A percentile compares a stretch with the other conserved stretches of the same genome.
phyloP scores from a whole-genome alignment of 1,140 invertebrate species.

The Meloidogyne floridensis region DNA sequence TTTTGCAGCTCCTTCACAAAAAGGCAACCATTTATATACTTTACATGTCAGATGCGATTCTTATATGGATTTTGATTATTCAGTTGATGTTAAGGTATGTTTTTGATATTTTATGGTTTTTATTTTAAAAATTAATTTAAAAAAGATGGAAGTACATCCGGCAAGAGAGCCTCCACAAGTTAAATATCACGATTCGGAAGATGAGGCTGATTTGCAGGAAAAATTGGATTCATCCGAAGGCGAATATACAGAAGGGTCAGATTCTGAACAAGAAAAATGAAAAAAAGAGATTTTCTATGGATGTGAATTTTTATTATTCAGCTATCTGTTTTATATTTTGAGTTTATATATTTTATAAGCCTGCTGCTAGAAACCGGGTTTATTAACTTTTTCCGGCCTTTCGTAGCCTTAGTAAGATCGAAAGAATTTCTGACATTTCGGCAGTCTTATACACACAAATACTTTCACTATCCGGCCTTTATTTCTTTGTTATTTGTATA shows the following conservation, averaged over 20 bases:
- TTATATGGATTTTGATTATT: constrained; percentile 73
- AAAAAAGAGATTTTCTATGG: not conserved
- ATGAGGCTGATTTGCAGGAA: constrained; percentile 47
- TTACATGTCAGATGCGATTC: constrained; percentile 92
- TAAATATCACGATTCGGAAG: constrained; percentile 54
- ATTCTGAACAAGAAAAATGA: constrained; percentile 42
- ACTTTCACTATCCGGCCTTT: not conserved
- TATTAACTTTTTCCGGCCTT: too few species aligned
- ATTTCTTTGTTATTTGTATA: not conserved
- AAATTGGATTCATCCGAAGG: constrained; percentile 33
- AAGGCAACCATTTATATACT: constrained; percentile 87
- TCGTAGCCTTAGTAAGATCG: too few species aligned
- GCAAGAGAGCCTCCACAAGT: constrained; percentile 46
- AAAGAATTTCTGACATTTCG: too few species aligned
- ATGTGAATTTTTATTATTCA: not conserved
- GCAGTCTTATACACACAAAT: too few species aligned
- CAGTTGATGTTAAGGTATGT: constrained; percentile 58
- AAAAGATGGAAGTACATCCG: constrained; percentile 51
- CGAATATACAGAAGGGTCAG: constrained; percentile 56
- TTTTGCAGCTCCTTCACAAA: constrained; percentile 90
- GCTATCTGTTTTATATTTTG: not conserved
- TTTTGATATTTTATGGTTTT: not conserved
- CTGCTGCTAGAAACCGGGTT: too few species aligned
- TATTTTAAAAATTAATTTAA: not conserved
- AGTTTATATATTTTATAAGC: not conserved